A percentile compares a stretch with the other conserved stretches of the same genome.
Conservation (phyloP, 2,888 invertebrate species). For the Adela reaumurella region DNA sequence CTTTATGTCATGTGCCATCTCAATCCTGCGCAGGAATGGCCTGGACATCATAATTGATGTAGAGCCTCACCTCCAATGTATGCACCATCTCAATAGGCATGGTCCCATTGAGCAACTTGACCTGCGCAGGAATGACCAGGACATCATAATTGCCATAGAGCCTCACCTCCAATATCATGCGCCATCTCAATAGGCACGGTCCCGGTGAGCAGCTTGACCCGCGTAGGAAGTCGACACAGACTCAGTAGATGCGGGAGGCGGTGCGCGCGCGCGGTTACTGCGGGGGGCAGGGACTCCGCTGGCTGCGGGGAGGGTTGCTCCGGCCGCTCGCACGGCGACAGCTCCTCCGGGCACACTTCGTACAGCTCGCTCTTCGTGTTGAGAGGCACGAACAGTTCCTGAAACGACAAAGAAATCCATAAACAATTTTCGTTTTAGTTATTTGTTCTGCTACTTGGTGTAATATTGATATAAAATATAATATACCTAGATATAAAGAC, state of each 20-base stretch:
- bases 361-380: constrained; percentile 74
- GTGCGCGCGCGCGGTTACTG: constrained; percentile 54
- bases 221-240: constrained; percentile 55
- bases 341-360: constrained; percentile 54
- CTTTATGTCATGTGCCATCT: too few relatives aligned
- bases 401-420: too few relatives aligned
- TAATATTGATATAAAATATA: too few relatives aligned
- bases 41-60: too few relatives aligned
- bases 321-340: constrained; percentile 52
- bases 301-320: constrained; percentile 44
- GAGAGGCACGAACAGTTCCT: constrained; percentile 70
- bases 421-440: too few relatives aligned
- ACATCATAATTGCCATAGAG: too few relatives aligned
- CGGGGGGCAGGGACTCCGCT: constrained; percentile 39
- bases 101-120: too few relatives aligned
- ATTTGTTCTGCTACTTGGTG: too few relatives aligned
- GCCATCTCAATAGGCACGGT: constrained; percentile 58
- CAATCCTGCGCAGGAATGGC: too few relatives aligned
- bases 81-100: too few relatives aligned
- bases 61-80: too few relatives aligned
- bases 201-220: constrained; percentile 58
- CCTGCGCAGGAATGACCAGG: constrained; percentile 39
- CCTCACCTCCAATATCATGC: constrained; percentile 60
- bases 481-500: too few relatives aligned
- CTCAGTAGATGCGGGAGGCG: constrained; percentile 53